Evolutionary conservation across 2,888 invertebrate genomes (phyloP), one percentile per base, ranked within the genome.

Genomic region (Chrysotoxum bicinctum): DNA sequence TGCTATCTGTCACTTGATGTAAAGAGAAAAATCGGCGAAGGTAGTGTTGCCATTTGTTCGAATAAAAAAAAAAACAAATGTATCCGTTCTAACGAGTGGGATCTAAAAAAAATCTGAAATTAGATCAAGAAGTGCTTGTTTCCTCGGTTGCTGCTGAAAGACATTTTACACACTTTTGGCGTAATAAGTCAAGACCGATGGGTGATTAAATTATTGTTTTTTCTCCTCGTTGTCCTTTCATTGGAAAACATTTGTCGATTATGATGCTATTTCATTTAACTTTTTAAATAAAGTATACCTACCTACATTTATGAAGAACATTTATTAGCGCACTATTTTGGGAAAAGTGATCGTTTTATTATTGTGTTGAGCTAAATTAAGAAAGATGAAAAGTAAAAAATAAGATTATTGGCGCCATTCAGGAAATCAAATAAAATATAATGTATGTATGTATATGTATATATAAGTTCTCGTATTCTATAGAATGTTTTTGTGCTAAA

Each of bases 1-100:
- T 80, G 68, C 73, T 72, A 80, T 75, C 72, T 72, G 72, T 72
- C 72, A 66, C 45, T 54, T 56, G 45, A 66, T 64, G 50, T 30
- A 50, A 32, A 58, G 23, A 64, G 12, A 62, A 45, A 60, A 40
- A 48, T 50, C 16, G 35, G 1, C 3, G 10, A 21, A 21, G 16
- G 16, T 54, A 56, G 56, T 78, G 77, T 83, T 75, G 79, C 78
- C 79, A 66, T 66, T 69, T 45, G 10, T 37, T 6, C 10, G n/a
- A n/a, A n/a, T n/a, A n/a, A n/a, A n/a, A n/a, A n/a, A n/a, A n/a
- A 1, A 1, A 12, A 19, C 23, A 45, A 19, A 12, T 58, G 10
- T 10, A 7, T 14, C 16, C 32, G 7, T 7, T 32, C 16, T n/a
- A 52, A 54, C 14, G n/a, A 72, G 48, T 64, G 37, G 21, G n/a